These are phyloP conservation scores for Siderastrea radians DNA, from an alignment of 92 coral and sea anemone genomes.

Conservation along the genomic window DNA sequence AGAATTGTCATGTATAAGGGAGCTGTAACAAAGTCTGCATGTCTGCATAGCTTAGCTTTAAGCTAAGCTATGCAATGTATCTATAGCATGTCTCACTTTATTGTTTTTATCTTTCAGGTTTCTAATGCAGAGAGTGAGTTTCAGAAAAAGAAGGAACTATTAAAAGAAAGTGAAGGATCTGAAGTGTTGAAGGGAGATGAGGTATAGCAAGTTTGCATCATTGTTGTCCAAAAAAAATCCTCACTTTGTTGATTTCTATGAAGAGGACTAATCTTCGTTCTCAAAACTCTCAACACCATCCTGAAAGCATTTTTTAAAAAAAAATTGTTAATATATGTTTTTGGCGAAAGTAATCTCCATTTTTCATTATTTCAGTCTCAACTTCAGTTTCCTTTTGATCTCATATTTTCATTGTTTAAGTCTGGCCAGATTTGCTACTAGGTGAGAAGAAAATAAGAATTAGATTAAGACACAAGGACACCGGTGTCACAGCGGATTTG, in stretches of 20 bases:
- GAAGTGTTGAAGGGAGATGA: slow-evolving; percentile 99
- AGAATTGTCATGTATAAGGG: background rate
- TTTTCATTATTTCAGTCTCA: no score
- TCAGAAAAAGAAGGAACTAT: slow-evolving; percentile 85
- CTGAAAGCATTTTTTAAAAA: background rate
- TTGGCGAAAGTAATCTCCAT: background rate
- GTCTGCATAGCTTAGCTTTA: no score
- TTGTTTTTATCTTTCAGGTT: slow-evolving; percentile 35
- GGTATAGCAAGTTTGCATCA: slow-evolving; percentile 38
- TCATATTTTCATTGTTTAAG: no score
- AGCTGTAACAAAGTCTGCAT: background rate
- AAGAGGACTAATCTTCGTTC: background rate
- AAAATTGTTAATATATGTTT: background rate
- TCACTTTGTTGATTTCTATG: no score
- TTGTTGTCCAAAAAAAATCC: background rate
- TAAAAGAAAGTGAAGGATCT: slow-evolving; percentile 93
- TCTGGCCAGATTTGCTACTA: no score
- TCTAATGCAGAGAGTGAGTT: slow-evolving; percentile 81
- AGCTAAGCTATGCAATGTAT: background rate
- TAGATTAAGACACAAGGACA: no score
- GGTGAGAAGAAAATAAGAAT: no score
- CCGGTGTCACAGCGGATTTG: slow-evolving; percentile 46
- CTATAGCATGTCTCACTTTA: background rate
- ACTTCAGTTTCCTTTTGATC: no score
- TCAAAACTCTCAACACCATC: background rate